These are phyloP conservation scores for Diogma glabrata DNA, from an alignment of 2,888 invertebrate species.

Conservation along the genomic window DNA sequence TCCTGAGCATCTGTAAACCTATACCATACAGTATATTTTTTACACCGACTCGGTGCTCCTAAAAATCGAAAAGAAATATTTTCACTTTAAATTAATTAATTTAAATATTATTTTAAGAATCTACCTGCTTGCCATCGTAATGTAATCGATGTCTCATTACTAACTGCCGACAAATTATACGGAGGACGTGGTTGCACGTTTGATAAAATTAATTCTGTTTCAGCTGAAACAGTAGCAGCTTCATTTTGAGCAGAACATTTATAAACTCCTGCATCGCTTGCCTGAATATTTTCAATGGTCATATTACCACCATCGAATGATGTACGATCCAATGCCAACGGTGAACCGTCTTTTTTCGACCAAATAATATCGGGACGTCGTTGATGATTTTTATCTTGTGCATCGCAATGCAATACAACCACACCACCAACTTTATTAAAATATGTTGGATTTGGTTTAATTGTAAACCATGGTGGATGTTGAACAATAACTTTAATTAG, in stretches of 20 bases:
- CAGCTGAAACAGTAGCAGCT: slow-evolving; percentile 70
- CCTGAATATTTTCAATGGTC: slow-evolving; percentile 67
- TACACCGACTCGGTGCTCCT: too few relatives aligned
- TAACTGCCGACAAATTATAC: slow-evolving; percentile 68
- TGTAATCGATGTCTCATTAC: slow-evolving; percentile 58
- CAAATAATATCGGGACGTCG: slow-evolving; percentile 54
- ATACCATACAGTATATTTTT: slow-evolving; percentile 83
- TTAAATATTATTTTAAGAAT: too few relatives aligned
- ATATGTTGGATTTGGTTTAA: slow-evolving; percentile 73
- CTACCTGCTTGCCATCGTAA: slow-evolving; percentile 68
- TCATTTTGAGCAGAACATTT: slow-evolving; percentile 77
- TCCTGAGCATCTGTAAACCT: slow-evolving; percentile 60
- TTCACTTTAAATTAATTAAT: too few relatives aligned
- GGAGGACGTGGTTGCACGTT: slow-evolving; percentile 86
- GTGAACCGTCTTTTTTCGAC: slow-evolving; percentile 66
- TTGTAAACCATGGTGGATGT: slow-evolving; percentile 71
- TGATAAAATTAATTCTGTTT: slow-evolving; percentile 71
- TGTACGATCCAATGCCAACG: slow-evolving; percentile 55
- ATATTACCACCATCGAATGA: slow-evolving; percentile 63
- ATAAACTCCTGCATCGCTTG: slow-evolving; percentile 78
- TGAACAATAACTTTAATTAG: slow-evolving; percentile 74
- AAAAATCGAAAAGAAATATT: too few relatives aligned
- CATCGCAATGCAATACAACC: slow-evolving; percentile 73
- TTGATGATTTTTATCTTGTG: slow-evolving; percentile 52
- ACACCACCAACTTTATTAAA: slow-evolving; percentile 69